Base-by-base conservation (phyloP, 2,797 vertebrate species). In the Pampus argenteus region DNA sequence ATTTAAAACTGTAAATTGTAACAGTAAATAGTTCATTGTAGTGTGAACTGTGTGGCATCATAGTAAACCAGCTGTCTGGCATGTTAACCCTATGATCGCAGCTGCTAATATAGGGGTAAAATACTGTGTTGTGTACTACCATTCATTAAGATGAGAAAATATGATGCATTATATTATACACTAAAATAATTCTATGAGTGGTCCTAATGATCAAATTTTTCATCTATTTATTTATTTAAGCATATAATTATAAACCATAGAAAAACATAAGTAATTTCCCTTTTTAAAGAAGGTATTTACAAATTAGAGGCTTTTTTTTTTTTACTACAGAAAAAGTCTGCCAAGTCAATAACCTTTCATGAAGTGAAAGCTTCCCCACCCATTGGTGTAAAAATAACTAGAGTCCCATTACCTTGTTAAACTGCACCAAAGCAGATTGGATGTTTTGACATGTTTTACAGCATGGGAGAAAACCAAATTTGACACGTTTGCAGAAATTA, bases 361-460 rank as follows among this genome's bases (percentile, higher is more conserved):
- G 9, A 58, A 48, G 40, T 65, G 68, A 85, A 85, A 58, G 15
- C 62, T 71, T 81, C 36, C 20, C 67, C 69, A 49, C 48, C 66
- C 66, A 66, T 74, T 11, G 40, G 55, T 20, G 79, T 78, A 34
- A 78, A 73, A 84, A 70, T 56, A 75, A 81, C 68, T 60, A 47
- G 78, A 77, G 82, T 45, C 73, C 71, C 45, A 76, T 82, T 58
- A 70, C 20, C 51, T 72, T 69, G 59, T 75, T 76, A 61, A 78
- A 84, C 57, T 56, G 29, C 44, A 74, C 25, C 66, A 70, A 83
- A 75, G 70, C n/a, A 40, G 58, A 79, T 81, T 67, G 38, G 52
- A 63, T 72, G 58, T 70, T 78, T 71, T 77, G 48, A 75, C 42
- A 60, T 59, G 60, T 63, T 80, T 81, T 71, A 71, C 38, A 68